Percentiles rank a stretch among this genome's conserved stretches.
phyloP scores from a whole-genome alignment of 64 coral and sea anemone genomes.

The Montipora efflorescens region DNA sequence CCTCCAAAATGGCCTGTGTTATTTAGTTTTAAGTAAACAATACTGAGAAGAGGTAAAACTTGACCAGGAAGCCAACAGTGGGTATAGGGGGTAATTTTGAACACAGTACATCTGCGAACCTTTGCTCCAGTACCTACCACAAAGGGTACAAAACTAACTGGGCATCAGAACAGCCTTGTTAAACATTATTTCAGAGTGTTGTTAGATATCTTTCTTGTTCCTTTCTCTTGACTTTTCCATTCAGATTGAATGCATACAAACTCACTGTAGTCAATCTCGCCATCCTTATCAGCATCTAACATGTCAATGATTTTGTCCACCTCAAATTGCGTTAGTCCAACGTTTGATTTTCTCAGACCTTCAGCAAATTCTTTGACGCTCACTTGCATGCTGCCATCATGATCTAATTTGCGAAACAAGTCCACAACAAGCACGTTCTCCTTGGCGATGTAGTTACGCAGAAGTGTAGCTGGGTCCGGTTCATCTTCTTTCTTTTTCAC shows the following conservation, averaged over 20 bases:
- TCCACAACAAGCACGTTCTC: conserved; percentile 85
- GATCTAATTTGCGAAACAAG: conserved; percentile 82
- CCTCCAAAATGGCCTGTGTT: too few relatives aligned
- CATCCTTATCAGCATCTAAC: conserved; percentile 85
- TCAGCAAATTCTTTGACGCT: conserved; percentile 91
- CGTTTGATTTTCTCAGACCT: conserved; percentile 83
- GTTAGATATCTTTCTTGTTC: conserved; percentile 35
- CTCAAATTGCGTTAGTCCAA: conserved; percentile 84
- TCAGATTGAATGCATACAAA: conserved; percentile 89
- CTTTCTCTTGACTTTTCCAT: conserved; percentile 73
- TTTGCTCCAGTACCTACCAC: too few relatives aligned
- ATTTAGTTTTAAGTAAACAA: too few relatives aligned
- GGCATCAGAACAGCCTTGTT: too few relatives aligned
- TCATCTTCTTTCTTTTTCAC: conserved; percentile 43
- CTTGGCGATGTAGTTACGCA: conserved; percentile 87
- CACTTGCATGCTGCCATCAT: conserved; percentile 93
- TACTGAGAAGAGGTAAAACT: too few relatives aligned
- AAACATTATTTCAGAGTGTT: conserved; percentile 1
- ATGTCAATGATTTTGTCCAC: conserved; percentile 85
- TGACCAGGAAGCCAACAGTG: too few relatives aligned
- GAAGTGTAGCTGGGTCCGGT: conserved; percentile 74
- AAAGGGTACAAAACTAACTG: too few relatives aligned
- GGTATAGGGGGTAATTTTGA: too few relatives aligned
- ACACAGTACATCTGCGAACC: too few relatives aligned
- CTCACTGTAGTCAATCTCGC: conserved; percentile 94